These are phyloP conservation scores for Zaprionus bogoriensis DNA, from an alignment of 2,888 invertebrate genomes.

Conservation along the genomic window DNA sequence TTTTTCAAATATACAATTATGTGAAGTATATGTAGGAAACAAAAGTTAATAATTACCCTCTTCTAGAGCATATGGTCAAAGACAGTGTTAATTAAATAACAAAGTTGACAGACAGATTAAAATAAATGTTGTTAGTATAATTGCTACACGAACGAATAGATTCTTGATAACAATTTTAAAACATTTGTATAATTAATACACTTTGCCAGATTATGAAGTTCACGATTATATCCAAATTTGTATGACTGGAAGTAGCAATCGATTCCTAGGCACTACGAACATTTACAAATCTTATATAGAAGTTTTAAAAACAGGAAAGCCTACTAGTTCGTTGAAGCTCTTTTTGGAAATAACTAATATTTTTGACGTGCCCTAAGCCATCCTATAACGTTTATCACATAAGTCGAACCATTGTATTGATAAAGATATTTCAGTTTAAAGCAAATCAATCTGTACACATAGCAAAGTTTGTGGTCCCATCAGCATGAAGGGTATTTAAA, in stretches of 20 bases:
- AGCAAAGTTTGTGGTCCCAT: not conserved
- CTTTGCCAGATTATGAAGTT: constrained; percentile 31
- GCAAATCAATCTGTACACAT: not conserved
- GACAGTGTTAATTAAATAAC: too few relatives aligned
- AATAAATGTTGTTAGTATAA: too few relatives aligned
- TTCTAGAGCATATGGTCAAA: too few relatives aligned
- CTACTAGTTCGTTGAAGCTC: too few relatives aligned
- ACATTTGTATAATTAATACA: constrained; percentile 3
- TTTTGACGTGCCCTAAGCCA: constrained; percentile 1
- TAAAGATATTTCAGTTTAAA: too few relatives aligned
- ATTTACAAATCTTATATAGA: not conserved
- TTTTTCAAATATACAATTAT: too few relatives aligned
- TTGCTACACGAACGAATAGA: constrained; percentile 1
- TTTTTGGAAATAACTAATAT: not conserved
- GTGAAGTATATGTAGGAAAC: too few relatives aligned
- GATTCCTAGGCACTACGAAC: constrained; percentile 44
- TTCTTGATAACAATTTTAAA: constrained; percentile 13
- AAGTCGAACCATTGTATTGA: constrained; percentile 18
- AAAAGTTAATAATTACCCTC: too few relatives aligned
- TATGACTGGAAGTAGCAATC: constrained; percentile 44
- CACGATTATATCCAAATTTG: constrained; percentile 8
- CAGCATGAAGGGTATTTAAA: not conserved
- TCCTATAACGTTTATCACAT: constrained; percentile 43
- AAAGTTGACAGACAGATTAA: too few relatives aligned
- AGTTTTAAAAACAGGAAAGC: too few relatives aligned